Evolutionary conservation across 2,797 vertebrate genomes (phyloP).

Genomic region (Spatula versicolor): DNA sequence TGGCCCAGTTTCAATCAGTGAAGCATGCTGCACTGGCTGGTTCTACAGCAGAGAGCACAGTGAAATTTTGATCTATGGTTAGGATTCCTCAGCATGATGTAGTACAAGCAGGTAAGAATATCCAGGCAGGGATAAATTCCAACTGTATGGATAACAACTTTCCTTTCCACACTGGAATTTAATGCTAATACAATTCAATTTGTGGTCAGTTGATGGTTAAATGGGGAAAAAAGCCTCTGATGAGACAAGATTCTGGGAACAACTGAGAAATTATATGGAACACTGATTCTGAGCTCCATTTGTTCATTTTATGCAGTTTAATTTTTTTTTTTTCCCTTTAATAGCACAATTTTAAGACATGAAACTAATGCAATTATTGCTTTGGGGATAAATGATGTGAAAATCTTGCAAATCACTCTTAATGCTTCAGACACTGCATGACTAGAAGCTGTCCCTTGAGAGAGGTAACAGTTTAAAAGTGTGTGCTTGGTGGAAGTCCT

Average conservation of each 20-base stretch:
- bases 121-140: background rate
- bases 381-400: background rate
- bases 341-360: background rate
- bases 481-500: background rate
- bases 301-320: background rate
- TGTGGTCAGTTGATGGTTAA: background rate
- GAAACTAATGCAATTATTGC: background rate
- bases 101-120: background rate
- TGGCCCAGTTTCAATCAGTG: background rate
- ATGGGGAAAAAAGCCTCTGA: background rate
- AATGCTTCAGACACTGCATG: background rate
- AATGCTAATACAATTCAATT: background rate
- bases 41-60: background rate
- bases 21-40: background rate
- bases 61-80: background rate
- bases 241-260: background rate
- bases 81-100: background rate
- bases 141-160: background rate
- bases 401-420: background rate
- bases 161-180: background rate
- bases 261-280: background rate
- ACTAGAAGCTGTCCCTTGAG: background rate
- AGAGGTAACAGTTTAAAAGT: background rate
- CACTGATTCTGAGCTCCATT: background rate
- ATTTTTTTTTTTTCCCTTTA: background rate